A percentile compares a stretch with the other conserved stretches of the same genome.
These are phyloP conservation scores for Sminthurides aquaticus DNA, from an alignment of 2,888 invertebrate species.

Conservation along the genomic window DNA sequence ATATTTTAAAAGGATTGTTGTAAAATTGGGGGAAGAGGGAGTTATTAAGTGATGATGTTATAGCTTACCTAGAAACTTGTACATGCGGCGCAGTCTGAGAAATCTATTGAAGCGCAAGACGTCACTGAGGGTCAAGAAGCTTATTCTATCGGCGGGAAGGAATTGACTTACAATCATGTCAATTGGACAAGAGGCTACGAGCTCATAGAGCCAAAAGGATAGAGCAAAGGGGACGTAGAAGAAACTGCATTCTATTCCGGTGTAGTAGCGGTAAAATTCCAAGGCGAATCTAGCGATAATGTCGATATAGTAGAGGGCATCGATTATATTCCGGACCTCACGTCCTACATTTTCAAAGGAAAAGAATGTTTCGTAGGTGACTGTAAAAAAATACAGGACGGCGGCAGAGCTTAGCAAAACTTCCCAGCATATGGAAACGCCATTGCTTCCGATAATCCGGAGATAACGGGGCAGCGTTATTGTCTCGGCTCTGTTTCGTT, in stretches of 20 bases:
- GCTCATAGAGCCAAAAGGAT: slow-evolving; percentile 5
- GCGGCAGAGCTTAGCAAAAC: background rate
- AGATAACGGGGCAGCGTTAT: background rate
- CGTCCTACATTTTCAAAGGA: background rate
- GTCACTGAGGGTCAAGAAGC: slow-evolving; percentile 18
- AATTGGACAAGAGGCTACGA: background rate
- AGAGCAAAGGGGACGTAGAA: slow-evolving; percentile 12
- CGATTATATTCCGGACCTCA: background rate
- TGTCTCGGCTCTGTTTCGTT: background rate
- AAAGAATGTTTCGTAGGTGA: slow-evolving; percentile 13
- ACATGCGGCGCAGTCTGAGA: slow-evolving; percentile 24
- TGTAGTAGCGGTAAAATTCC: slow-evolving; percentile 5
- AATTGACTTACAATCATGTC: background rate
- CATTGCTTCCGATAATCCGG: background rate
- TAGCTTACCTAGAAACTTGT: slow-evolving; percentile 26
- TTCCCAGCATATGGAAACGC: background rate
- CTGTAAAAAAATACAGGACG: background rate
- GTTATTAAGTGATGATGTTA: too few species aligned
- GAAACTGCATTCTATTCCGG: background rate
- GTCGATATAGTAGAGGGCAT: slow-evolving; percentile 8
- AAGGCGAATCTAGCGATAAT: slow-evolving; percentile 1
- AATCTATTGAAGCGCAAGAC: slow-evolving; percentile 31
- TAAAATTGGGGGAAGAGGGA: too few species aligned
- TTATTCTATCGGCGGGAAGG: slow-evolving; percentile 9
- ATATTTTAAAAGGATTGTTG: too few species aligned